A percentile compares a stretch with the other conserved stretches of the same genome.
Evolutionary conservation across 2,888 invertebrate genomes (phyloP).

Genomic region (Microctonus aethiopoides): DNA sequence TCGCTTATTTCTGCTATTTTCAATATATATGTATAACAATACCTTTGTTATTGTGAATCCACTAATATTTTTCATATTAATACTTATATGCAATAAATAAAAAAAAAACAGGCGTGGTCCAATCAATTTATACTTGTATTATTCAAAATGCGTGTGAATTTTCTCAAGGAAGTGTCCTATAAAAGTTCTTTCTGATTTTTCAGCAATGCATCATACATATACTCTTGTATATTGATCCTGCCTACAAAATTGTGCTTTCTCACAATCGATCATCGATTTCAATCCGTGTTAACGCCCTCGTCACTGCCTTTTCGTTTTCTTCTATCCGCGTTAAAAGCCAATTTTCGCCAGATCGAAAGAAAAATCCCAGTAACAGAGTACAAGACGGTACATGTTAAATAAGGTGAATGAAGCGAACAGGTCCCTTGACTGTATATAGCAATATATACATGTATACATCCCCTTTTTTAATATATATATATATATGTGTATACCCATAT

Average conservation of each 20-base stretch:
- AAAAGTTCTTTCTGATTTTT: neutral
- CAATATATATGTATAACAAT: too few species aligned
- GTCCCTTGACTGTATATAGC: slow-evolving; percentile 22
- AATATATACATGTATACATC: slow-evolving; percentile 27
- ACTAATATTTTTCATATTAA: neutral
- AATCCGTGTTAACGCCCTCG: slow-evolving; percentile 50
- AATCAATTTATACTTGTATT: slow-evolving; percentile 10
- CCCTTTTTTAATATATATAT: too few species aligned
- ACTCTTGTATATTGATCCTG: slow-evolving; percentile 2
- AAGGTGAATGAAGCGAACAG: slow-evolving; percentile 32
- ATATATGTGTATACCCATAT: neutral
- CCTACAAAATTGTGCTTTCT: slow-evolving; percentile 44
- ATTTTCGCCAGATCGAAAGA: slow-evolving; percentile 39
- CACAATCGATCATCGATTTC: slow-evolving; percentile 60
- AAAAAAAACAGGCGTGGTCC: slow-evolving; percentile 1
- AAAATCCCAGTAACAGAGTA: slow-evolving; percentile 21
- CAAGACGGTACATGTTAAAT: slow-evolving; percentile 25
- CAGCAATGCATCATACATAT: neutral
- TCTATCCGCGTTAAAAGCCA: slow-evolving; percentile 48
- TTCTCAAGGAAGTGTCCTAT: slow-evolving; percentile 28
- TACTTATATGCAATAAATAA: slow-evolving; percentile 4
- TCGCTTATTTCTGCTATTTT: too few species aligned
- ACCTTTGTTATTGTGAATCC: neutral
- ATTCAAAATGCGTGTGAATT: slow-evolving; percentile 28
- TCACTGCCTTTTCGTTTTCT: slow-evolving; percentile 25